phyloP scores from a whole-genome alignment of 2,797 vertebrate species.

The Agapornis canus region DNA sequence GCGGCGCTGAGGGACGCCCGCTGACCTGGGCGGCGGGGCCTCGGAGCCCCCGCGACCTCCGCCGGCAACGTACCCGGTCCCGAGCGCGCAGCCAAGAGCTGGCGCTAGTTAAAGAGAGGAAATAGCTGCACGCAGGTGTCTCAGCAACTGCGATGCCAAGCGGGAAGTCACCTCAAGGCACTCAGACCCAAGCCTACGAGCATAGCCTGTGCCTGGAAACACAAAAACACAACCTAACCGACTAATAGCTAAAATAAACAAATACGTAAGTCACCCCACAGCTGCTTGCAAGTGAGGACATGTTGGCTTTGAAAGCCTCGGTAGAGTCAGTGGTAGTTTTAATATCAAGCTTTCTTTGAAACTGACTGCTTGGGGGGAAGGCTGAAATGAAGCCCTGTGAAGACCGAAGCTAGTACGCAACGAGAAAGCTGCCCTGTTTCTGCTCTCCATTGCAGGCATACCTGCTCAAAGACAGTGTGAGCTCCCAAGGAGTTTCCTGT shows the following conservation, averaged over 20 bases:
- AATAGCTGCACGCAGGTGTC: neutral
- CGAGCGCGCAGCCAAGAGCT: neutral
- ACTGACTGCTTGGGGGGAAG: accelerated
- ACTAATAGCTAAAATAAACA: too few relatives aligned
- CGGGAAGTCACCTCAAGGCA: accelerated
- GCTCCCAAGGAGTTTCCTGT: neutral
- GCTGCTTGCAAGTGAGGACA: neutral
- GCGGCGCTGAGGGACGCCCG: neutral
- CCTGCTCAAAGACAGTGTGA: accelerated
- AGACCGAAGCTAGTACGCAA: accelerated
- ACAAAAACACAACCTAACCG: too few relatives aligned
- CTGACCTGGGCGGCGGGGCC: neutral
- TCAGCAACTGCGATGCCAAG: accelerated
- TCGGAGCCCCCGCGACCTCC: too few relatives aligned
- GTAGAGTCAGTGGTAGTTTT: accelerated
- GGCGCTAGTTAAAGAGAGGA: too few relatives aligned
- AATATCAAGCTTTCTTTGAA: neutral
- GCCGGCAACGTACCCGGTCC: neutral
- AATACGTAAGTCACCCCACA: accelerated
- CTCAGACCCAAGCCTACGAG: accelerated
- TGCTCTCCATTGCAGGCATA: accelerated
- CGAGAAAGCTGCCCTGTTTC: accelerated
- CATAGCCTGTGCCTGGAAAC: too few relatives aligned
- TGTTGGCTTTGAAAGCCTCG: accelerated
- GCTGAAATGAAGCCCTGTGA: neutral